Conservation (phyloP, 2,113 vertebrate genomes). For the Nothoprocta perdicaria region DNA sequence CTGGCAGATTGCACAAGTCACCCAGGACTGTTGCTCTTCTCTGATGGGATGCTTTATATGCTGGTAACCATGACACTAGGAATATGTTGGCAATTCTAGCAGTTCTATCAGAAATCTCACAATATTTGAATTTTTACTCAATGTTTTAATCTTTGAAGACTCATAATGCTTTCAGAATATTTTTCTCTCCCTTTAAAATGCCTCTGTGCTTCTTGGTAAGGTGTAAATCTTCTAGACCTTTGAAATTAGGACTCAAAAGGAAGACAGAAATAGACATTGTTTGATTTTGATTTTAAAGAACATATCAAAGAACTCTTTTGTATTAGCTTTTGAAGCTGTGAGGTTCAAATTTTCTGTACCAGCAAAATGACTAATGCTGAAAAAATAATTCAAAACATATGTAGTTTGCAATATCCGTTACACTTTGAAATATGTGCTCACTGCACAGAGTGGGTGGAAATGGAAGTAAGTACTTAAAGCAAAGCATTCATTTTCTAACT, state of each 20-base stretch:
- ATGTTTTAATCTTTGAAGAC: neutral
- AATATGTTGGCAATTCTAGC: neutral
- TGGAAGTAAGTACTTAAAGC: neutral
- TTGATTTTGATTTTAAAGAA: conserved; percentile 3
- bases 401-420: neutral
- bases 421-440: conserved; percentile 11
- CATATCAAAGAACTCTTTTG: neutral
- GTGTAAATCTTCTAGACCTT: neutral
- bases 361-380: conserved; percentile 25
- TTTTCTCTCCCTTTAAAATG: neutral
- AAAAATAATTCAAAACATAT: conserved; percentile 60
- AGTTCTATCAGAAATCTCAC: neutral
- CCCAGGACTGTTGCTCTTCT: neutral
- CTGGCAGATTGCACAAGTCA: neutral
- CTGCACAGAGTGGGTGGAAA: neutral
- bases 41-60: neutral
- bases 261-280: neutral
- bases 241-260: conserved; percentile 2
- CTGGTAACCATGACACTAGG: neutral
- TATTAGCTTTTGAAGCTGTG: neutral
- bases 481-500: neutral
- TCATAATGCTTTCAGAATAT: neutral
- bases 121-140: neutral
- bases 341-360: neutral
- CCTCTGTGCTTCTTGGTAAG: neutral